These are phyloP conservation scores for Suricata suricatta DNA, from an alignment of 2,113 vertebrate species.

Conservation along the genomic window DNA sequence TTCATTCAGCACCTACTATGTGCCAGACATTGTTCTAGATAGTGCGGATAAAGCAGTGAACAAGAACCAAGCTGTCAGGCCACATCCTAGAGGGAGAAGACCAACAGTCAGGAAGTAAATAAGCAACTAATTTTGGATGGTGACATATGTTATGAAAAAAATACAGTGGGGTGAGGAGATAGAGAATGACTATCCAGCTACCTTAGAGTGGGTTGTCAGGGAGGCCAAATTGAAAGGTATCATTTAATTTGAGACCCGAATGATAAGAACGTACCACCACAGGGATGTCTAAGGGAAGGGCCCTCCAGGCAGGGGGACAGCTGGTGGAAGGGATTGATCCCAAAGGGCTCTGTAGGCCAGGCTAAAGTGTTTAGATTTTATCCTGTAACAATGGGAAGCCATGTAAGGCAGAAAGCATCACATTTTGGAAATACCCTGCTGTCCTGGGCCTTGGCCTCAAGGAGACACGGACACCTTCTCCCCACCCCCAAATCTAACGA, in stretches of 20 bases:
- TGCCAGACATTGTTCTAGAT: neutral
- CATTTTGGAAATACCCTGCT: neutral
- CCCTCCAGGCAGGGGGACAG: neutral
- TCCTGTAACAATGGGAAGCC: neutral
- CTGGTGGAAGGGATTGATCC: neutral
- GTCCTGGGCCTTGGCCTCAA: neutral
- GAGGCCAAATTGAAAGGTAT: neutral
- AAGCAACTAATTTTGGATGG: neutral
- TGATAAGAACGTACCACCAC: neutral
- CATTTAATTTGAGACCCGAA: neutral
- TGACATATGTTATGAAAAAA: slow-evolving; percentile 9
- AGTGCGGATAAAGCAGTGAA: neutral
- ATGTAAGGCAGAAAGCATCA: neutral
- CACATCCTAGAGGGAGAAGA: neutral
- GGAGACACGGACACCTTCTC: neutral
- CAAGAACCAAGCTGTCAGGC: neutral
- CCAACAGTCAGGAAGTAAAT: neutral
- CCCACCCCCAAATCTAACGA: neutral
- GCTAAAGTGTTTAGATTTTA: neutral
- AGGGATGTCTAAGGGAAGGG: neutral
- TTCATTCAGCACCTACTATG: neutral
- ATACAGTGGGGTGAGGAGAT: neutral
- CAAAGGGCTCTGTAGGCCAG: neutral
- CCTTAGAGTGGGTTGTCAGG: neutral
- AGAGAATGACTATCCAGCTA: neutral